Conservation (phyloP, 2,113 vertebrate genomes). For the Cepphus grylle region DNA sequence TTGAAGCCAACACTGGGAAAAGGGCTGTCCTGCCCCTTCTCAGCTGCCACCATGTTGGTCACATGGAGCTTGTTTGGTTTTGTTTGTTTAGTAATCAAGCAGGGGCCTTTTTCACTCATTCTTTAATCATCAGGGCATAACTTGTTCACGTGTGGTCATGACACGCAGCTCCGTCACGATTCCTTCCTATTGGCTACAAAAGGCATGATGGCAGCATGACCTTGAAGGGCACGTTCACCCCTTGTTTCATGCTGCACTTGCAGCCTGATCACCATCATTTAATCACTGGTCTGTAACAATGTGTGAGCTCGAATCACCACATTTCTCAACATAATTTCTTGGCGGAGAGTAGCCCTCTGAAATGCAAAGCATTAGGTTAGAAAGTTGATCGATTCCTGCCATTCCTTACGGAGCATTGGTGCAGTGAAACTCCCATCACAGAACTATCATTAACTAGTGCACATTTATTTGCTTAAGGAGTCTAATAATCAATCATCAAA, state of each 20-base stretch:
- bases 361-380: background rate
- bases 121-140: background rate
- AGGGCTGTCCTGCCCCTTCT: background rate
- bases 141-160: background rate
- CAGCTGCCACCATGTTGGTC: background rate
- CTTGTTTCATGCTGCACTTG: background rate
- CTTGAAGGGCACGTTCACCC: background rate
- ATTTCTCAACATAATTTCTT: background rate
- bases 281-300: background rate
- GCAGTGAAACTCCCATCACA: conserved; percentile 53
- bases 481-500: conserved; percentile 74
- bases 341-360: background rate
- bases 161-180: background rate
- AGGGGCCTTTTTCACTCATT: background rate
- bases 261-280: background rate
- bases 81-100: conserved; percentile 22
- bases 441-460: conserved; percentile 54
- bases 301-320: background rate
- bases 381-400: background rate
- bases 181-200: conserved; percentile 19
- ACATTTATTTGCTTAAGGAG: conserved; percentile 72
- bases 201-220: background rate
- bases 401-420: background rate
- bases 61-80: background rate
- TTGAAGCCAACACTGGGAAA: background rate